Evolutionary conservation across 2,888 invertebrate genomes (phyloP).

Genomic region (Drosophila lutescens): DNA sequence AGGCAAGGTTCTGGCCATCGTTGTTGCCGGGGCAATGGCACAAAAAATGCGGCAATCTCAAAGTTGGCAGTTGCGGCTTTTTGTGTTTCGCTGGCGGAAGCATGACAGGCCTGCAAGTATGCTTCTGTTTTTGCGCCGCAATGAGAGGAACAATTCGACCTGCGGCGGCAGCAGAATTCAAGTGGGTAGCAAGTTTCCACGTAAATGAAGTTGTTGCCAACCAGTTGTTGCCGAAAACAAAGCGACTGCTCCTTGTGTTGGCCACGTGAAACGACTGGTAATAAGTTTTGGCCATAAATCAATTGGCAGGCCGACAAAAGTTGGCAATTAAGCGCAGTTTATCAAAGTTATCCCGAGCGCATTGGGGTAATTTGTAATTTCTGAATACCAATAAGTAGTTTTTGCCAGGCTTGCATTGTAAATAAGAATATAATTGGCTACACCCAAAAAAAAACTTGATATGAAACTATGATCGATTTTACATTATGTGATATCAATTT

Average conservation of each 20-base stretch:
- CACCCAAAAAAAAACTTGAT: no score
- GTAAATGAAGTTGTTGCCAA: slow-evolving; percentile 29
- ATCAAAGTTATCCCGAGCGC: slow-evolving; percentile 16
- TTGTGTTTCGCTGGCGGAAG: slow-evolving; percentile 35
- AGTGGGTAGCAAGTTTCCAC: slow-evolving; percentile 22
- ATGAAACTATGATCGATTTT: no score
- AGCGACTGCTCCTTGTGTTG: slow-evolving; percentile 3
- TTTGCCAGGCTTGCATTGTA: not conserved
- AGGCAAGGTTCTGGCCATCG: slow-evolving; percentile 48
- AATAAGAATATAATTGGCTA: not conserved
- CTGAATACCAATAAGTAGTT: not conserved
- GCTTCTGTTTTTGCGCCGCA: slow-evolving; percentile 39
- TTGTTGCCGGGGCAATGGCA: slow-evolving; percentile 12
- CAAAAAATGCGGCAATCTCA: slow-evolving; percentile 49
- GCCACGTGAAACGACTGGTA: slow-evolving; percentile 42
- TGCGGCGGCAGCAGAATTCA: slow-evolving; percentile 5
- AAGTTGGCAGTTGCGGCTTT: slow-evolving; percentile 45
- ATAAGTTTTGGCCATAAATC: slow-evolving; percentile 67
- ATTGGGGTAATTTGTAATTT: slow-evolving; percentile 22
- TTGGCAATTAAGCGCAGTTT: slow-evolving; percentile 33
- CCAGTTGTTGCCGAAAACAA: slow-evolving; percentile 9
- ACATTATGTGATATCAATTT: no score
- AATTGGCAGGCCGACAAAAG: slow-evolving; percentile 45
- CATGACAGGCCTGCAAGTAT: slow-evolving; percentile 51
- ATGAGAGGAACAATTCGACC: slow-evolving; percentile 1